Evolutionary conservation across 2,113 vertebrate genomes (phyloP), one percentile per base, ranked within the genome.

Genomic region (Eulemur macaco): DNA sequence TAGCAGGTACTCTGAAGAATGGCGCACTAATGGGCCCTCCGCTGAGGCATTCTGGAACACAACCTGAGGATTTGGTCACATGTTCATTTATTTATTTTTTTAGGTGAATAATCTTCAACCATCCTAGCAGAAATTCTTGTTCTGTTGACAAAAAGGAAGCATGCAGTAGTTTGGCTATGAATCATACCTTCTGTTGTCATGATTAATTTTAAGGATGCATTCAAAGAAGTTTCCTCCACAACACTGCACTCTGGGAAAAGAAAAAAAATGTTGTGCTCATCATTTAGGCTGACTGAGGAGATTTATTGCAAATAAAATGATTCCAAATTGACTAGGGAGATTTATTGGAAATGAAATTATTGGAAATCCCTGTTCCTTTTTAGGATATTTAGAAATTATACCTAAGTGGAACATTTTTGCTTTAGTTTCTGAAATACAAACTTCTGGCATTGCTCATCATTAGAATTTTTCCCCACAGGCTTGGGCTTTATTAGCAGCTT

Each of bases 401-500:
- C 97, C 98, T 98, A 98, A 98, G 97, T 98, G 98, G 98, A 98
- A 98, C 97, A 97, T 97, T 98, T 98, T 97, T 98, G 97, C 97
- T 98, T 98, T 92, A 94, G 97, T 98, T 98, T 97, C 94, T 95
- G 98, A 98, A 98, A 98, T 98, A 98, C 98, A 98, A 98, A 98
- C 98, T 99, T 98, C 97, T 99, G 98, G 98, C 97, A 98, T 98
- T 98, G 98, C 98, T 99, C 95, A 97, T 99, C 98, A 98, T 98
- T 98, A 98, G 97, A 98, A 97, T 98, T 98, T 98, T 97, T 39
- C 97, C 98, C 98, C 25, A 88, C 52, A 97, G 98, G 98, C 98
- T 98, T 98, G 97, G 97, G 98, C 98, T 99, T 98, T 99, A 99
- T 98, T 99, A 98, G 98, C 98, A 99, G 98, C 98, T 98, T 98